Evolutionary conservation across 2,113 vertebrate species (phyloP), one percentile per base, ranked within the genome.

Genomic region (Nothocercus julius): DNA sequence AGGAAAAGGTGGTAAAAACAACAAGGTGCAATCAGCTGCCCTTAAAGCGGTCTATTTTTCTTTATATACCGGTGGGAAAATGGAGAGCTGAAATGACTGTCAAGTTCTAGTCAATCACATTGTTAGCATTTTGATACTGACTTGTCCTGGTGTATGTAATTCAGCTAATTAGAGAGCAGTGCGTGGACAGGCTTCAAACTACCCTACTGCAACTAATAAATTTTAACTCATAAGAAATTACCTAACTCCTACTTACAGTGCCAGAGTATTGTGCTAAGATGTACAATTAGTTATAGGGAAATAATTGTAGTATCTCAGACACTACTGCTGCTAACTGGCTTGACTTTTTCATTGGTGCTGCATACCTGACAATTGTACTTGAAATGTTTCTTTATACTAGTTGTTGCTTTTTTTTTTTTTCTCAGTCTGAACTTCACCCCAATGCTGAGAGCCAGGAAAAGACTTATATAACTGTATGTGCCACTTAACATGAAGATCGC

Each of bases 101-200:
- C 63, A 89, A 69, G 38, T 85, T 85, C 51, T 78, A 75, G 32
- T n/a, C 89, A 78, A 90, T 77, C 63, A 82, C 40, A 34, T 10
- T 63, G 54, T 61, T 84, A 86, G 72, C 61, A 45, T 68, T 83
- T 66, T 89, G 85, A 77, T 63, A 44, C 32, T 78, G 32, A n/a
- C n/a, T 81, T n/a, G 36, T 88, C 30, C 30, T 66, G 28, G 54
- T 42, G 16, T 20, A 77, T 45, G 40, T 80, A 89, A 87, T 80
- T 67, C 58, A 87, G 36, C 59, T 93, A 93, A 89, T 87, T 93
- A 72, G 59, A 87, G 45, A 79, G 54, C 13, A 87, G 42, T 20
- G 56, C n/a, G 53, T 47, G 87, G 28, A 24, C 84, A 82, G 56
- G 34, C 42, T 84, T 89, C 51, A 84, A 16, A 56, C 83, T 92